Evolutionary conservation across 2,113 vertebrate genomes (phyloP).

Genomic region (Oncorhynchus gorbuscha): DNA sequence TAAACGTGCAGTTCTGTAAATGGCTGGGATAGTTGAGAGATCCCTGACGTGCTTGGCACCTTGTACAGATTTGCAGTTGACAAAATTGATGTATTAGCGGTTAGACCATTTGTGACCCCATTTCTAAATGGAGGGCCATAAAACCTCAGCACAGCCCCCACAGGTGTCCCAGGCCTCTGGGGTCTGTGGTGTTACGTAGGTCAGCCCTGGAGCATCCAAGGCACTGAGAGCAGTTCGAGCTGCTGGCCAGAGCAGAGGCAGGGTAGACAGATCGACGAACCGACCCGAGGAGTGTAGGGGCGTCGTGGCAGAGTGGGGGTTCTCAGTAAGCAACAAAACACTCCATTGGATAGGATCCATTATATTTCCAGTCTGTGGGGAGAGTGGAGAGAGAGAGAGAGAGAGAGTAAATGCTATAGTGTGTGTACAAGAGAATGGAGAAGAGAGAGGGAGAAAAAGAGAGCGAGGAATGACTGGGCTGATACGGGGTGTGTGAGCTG

Average conservation of each 20-base stretch:
- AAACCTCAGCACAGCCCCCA: constrained; percentile 7
- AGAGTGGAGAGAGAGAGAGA: background rate
- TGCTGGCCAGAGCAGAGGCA: constrained; percentile 38
- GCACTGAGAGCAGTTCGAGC: background rate
- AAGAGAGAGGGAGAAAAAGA: background rate
- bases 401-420: background rate
- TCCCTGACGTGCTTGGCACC: constrained; percentile 58
- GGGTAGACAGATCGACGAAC: constrained; percentile 24
- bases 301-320: constrained; percentile 51
- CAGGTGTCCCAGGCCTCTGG: background rate
- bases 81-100: constrained; percentile 55
- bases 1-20: constrained; percentile 43
- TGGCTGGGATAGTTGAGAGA: constrained; percentile 56
- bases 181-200: background rate
- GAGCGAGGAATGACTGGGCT: constrained; percentile 51
- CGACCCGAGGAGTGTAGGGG: constrained; percentile 47
- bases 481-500: background rate
- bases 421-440: background rate
- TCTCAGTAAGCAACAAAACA: constrained; percentile 55
- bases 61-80: constrained; percentile 65
- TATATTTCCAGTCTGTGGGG: background rate
- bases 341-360: background rate
- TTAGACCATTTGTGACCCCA: constrained; percentile 43
- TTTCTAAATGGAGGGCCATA: constrained; percentile 45
- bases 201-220: background rate